Base-by-base conservation (phyloP, 2,888 invertebrate species). In the Agrotis ipsilon region DNA sequence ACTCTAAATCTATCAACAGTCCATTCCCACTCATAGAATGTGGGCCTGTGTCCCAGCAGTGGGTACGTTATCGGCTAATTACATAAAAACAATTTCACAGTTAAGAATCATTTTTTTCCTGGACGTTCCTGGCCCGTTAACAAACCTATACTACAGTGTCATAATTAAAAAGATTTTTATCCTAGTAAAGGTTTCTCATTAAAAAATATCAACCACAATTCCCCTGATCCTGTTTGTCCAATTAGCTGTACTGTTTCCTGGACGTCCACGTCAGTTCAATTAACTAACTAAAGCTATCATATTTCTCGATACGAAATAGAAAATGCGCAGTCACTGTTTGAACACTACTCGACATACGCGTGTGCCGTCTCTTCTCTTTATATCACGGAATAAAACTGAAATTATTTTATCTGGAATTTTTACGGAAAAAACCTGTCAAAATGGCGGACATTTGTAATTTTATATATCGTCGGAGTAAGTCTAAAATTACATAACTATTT, bases 301-400 rank as follows among this genome's bases (percentile, higher is more conserved):
- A 70, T 73, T 80, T 73, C 75, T 68, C 52, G 61, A 61, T 61
- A 45, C 43, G 19, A 55, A 71, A 77, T 72, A 59, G 68, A 72
- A 75, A 80, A 57, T 48, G 81, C 64, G 62, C 68, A 69, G 55
- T 78, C 81, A 81, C 54, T 72, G 49, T 67, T 55, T 65, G 55
- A 70, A 63, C 61, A 75, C 55, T 19, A 62, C n/a, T 71, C 27
- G 19, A 39, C 57, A 63, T n/a, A n/a, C 43, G 39, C 32, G 24
- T 52, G 48, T 13, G 19, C 14, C 7, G n/a, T 18, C 18, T 32
- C 11, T 54, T 45, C 11, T 9, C 45, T 62, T 63, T 58, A 60
- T 45, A 32, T 24, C 0, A 46, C 11, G 14, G 43, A 27, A 32
- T n/a, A 6, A 32, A 51, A 21, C 14, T 1, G 11, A 3, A 46